phyloP scores from a whole-genome alignment of 2,113 vertebrate species.

The Panurus biarmicus region DNA sequence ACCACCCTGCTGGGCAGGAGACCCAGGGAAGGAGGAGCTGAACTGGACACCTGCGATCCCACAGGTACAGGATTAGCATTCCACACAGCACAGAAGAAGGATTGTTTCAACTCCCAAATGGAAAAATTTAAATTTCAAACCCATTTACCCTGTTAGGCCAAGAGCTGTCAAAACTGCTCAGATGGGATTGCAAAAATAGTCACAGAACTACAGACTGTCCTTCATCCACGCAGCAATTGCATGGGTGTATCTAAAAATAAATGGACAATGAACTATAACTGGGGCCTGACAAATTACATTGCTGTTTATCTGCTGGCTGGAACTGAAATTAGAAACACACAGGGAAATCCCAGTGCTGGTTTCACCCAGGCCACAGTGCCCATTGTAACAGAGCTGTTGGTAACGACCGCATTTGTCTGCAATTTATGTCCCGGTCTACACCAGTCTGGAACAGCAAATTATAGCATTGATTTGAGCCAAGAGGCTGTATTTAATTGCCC shows the following conservation, averaged over 20 bases:
- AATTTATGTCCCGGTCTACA: background rate
- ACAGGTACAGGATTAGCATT: constrained; percentile 57
- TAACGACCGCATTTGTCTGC: background rate
- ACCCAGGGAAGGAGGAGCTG: constrained; percentile 52
- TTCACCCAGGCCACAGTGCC: background rate
- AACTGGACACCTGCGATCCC: background rate
- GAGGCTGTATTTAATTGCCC: background rate
- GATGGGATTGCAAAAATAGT: background rate
- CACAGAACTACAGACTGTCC: background rate
- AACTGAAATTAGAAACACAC: background rate
- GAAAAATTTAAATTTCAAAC: constrained; percentile 1
- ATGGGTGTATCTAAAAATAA: constrained; percentile 11
- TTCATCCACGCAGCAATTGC: background rate
- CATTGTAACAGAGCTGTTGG: background rate
- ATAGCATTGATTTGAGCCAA: background rate
- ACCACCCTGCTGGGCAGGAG: constrained; percentile 69
- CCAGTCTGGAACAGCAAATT: background rate
- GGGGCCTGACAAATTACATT: constrained; percentile 4
- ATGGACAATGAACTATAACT: constrained; percentile 1
- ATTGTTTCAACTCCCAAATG: background rate
- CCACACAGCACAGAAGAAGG: background rate
- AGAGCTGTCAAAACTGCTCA: constrained; percentile 8
- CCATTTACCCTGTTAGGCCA: background rate
- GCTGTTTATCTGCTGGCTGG: background rate
- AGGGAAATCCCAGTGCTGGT: background rate